Conservation (phyloP, 2,888 invertebrate genomes). For the Dasysyrphus albostriatus region DNA sequence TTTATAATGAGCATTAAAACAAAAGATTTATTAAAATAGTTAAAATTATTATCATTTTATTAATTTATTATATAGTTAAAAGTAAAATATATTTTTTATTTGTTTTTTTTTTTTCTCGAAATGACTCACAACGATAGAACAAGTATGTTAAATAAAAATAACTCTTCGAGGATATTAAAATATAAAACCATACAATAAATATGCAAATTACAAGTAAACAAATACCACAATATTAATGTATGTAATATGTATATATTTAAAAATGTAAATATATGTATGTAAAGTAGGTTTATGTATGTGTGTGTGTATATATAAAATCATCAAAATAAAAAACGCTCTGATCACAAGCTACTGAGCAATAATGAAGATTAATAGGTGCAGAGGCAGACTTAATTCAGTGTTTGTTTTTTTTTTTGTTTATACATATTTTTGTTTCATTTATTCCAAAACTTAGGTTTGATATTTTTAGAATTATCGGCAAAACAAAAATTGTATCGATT, state of each 20-base stretch:
- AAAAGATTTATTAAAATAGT: constrained; percentile 41
- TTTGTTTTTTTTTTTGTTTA: constrained; percentile 32
- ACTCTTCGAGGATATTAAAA: constrained; percentile 48
- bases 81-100: constrained; percentile 51
- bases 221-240: constrained; percentile 27
- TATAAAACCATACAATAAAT: constrained; percentile 35
- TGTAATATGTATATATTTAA: constrained; percentile 21
- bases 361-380: constrained; percentile 45
- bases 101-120: constrained; percentile 27
- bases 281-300: too few relatives aligned
- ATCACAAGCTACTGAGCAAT: constrained; percentile 56
- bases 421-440: constrained; percentile 36
- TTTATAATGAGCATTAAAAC: constrained; percentile 65
- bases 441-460: background rate
- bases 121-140: constrained; percentile 64
- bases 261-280: constrained; percentile 3
- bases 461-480: constrained; percentile 1
- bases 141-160: constrained; percentile 43
- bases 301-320: constrained; percentile 31
- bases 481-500: constrained; percentile 11
- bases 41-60: constrained; percentile 31
- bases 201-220: constrained; percentile 43
- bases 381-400: constrained; percentile 52
- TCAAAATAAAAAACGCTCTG: constrained; percentile 39
- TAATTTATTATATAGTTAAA: background rate